Percentiles rank a stretch among this genome's conserved stretches.
Conservation (phyloP, 2,797 vertebrate genomes). For the Melanogrammus aeglefinus region DNA sequence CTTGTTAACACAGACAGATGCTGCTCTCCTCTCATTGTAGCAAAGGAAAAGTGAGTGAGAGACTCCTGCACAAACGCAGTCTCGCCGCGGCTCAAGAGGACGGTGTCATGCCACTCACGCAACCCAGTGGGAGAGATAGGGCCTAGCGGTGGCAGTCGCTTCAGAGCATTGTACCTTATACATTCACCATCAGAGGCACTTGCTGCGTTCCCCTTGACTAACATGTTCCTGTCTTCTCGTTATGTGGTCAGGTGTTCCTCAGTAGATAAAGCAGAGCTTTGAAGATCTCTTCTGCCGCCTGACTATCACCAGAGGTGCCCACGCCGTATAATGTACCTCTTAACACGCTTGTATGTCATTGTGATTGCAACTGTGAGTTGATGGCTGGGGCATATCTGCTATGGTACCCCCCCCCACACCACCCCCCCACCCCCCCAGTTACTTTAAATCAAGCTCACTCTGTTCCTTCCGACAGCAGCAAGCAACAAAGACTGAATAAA, state of each 20-base stretch:
- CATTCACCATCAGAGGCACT: background rate
- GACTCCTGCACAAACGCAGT: conserved; percentile 13
- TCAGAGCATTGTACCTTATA: background rate
- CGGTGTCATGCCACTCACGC: conserved; percentile 49
- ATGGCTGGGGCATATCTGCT: conserved; percentile 58
- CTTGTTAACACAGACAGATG: conserved; percentile 67
- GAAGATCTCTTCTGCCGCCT: conserved; percentile 34
- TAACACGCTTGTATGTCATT: conserved; percentile 38
- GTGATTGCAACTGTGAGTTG: conserved; percentile 32
- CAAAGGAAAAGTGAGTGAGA: conserved; percentile 47
- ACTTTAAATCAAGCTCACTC: conserved; percentile 43
- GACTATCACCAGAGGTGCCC: conserved; percentile 24
- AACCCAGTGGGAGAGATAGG: background rate
- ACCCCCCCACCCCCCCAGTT: background rate
- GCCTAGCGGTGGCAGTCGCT: background rate
- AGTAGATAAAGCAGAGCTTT: conserved; percentile 34
- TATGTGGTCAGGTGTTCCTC: conserved; percentile 32
- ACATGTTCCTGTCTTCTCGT: conserved; percentile 41
- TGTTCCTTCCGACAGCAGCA: conserved; percentile 55
- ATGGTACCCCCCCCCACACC: conserved; percentile 28
- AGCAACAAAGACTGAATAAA: conserved; percentile 58
- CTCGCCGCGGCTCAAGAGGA: background rate
- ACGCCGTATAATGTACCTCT: conserved; percentile 52
- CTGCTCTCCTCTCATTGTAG: conserved; percentile 62
- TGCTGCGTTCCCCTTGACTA: background rate